Evolutionary conservation across 92 coral and sea anemone species (phyloP), one percentile per base, ranked within the genome.

Genomic region (Diadumene lineata): DNA sequence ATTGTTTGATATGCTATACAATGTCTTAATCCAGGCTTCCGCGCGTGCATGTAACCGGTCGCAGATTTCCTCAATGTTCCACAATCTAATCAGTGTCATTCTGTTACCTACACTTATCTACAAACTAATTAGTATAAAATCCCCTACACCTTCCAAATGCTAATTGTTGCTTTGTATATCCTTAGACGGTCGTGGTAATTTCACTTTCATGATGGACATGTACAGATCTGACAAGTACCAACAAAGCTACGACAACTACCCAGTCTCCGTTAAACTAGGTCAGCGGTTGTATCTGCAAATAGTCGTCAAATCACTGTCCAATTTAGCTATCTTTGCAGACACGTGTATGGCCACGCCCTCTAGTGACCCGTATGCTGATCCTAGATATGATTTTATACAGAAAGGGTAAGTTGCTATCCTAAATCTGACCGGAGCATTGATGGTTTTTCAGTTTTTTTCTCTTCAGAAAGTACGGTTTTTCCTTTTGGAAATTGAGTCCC

Each of bases 171-270:
- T 16, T 16, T 38, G 48, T 6, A 38, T 38, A 38, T 38, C 6
- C 28, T 11, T 46, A 85, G 90, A 72, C 50, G 87, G 85, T 29
- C 77, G 72, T 16, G 96, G 96, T 0, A 90, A 90, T 60, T 84
- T 90, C 50, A 86, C 96, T 46, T 90, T 81, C 43, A 76, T 76
- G 50, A 90, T 90, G 96, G 89, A 90, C 72, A 64, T 90, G 80
- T 90, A 70, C 60, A 74, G 84, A 38, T 85, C 70, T 30, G 72
- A 82, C n/a, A 16, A 82, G 30, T 90, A 83, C 76, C 60, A 80
- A 29, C 56, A 83, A 6, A 68, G 64, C n/a, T 79, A 56, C 51
- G 82, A 80, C 8, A 34, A 63, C 18, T 90, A 90, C 58, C 96
- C 96, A 22, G 82, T 83, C 19, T 8, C 50, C 9, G 85, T 86